Evolutionary conservation across 2,888 invertebrate genomes (phyloP).

Genomic region (Lithophane ornitopus): DNA sequence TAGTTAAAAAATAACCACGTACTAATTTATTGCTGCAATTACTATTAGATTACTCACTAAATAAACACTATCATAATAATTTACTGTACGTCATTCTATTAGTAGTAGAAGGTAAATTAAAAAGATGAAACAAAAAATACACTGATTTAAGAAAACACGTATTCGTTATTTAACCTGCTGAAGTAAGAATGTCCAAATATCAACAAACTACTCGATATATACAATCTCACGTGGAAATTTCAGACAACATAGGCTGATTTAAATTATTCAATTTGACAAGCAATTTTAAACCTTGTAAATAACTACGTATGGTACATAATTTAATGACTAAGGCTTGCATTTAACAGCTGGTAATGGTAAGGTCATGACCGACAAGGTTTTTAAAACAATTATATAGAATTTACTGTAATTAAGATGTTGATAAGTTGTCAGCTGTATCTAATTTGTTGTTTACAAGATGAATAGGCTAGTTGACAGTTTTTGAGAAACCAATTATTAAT

Average conservation of each 20-base stretch:
- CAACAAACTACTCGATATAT: neutral
- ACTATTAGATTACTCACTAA: too few species aligned
- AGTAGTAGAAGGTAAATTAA: neutral
- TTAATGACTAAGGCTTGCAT: neutral
- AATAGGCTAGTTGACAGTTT: neutral
- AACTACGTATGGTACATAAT: neutral
- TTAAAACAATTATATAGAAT: neutral
- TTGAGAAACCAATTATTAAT: neutral
- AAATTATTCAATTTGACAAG: neutral
- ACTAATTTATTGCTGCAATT: neutral
- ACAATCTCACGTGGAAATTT: neutral
- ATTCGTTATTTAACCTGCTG: neutral
- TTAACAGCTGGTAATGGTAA: neutral
- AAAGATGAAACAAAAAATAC: neutral
- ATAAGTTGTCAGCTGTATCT: neutral
- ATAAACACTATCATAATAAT: neutral
- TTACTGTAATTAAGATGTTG: too few species aligned
- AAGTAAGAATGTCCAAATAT: constrained; percentile 8
- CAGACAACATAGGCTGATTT: neutral
- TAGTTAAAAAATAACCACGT: neutral
- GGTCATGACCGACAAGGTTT: neutral
- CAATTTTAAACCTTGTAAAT: neutral
- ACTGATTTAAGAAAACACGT: neutral
- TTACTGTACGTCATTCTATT: neutral
- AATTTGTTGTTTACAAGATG: neutral